phyloP scores from a whole-genome alignment of 92 coral and sea anemone species.

The Anthopleura xanthogrammica region DNA sequence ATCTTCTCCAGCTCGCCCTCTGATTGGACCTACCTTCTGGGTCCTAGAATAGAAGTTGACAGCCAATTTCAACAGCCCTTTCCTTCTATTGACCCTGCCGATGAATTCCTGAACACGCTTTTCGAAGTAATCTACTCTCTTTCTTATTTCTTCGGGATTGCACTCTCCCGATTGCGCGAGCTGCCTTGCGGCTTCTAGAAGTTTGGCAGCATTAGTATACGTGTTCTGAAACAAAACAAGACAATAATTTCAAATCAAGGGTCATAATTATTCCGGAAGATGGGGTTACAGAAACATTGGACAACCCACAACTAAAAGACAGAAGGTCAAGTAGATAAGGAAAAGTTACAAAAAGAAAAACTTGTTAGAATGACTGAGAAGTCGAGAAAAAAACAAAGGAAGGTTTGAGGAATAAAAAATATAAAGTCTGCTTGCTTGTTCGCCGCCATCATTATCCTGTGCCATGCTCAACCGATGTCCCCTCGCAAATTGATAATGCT shows the following conservation, averaged over 20 bases:
- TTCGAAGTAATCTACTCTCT: conserved; percentile 91
- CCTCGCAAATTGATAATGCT: too few relatives aligned
- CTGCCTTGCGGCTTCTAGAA: conserved; percentile 91
- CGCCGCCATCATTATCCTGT: too few relatives aligned
- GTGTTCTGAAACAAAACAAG: conserved; percentile 84
- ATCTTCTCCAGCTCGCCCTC: neutral
- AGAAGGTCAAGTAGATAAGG: conserved; percentile 15
- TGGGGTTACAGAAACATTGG: conserved; percentile 17
- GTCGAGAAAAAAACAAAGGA: neutral
- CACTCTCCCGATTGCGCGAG: conserved; percentile 90
- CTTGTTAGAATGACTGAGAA: neutral
- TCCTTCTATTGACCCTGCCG: conserved; percentile 89
- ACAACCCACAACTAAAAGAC: neutral
- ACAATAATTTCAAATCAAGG: conserved; percentile 1
- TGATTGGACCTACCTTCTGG: conserved; percentile 74
- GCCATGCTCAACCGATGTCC: too few relatives aligned
- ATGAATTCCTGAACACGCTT: conserved; percentile 94
- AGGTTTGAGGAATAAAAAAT: neutral
- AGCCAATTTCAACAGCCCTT: conserved; percentile 84
- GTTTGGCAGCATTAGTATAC: conserved; percentile 95
- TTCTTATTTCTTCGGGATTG: conserved; percentile 85
- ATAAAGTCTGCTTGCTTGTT: too few relatives aligned
- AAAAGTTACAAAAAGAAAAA: neutral
- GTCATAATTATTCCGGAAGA: neutral
- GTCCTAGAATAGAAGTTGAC: conserved; percentile 97